phyloP scores from a whole-genome alignment of 1,140 invertebrate genomes.

The Pachypsylla venusta region DNA sequence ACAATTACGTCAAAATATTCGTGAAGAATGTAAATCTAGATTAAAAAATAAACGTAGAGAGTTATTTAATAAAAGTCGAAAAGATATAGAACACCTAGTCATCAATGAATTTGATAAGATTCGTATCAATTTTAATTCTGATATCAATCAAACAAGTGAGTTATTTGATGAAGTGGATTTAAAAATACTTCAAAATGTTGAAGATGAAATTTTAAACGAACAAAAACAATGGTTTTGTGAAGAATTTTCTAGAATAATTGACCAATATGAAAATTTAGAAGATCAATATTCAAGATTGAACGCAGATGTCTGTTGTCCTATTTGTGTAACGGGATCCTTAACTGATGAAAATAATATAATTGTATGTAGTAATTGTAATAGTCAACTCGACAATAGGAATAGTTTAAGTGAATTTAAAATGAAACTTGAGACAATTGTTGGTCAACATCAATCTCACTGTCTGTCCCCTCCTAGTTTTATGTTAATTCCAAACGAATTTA shows the following conservation, averaged over 20 bases:
- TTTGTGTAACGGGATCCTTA: background rate
- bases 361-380: background rate
- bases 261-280: constrained; percentile 1
- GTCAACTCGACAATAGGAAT: background rate
- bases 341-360: background rate
- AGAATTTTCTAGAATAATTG: background rate
- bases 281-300: constrained; percentile 1
- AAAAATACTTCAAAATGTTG: background rate
- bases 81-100: background rate
- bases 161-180: constrained; percentile 1
- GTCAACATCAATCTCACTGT: background rate
- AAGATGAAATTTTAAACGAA: background rate
- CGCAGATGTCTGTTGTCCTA: background rate
- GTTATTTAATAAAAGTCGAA: constrained; percentile 5
- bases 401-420: background rate
- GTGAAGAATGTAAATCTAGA: background rate
- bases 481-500: constrained; percentile 1
- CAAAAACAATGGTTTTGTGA: background rate
- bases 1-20: background rate
- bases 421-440: background rate
- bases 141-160: background rate
- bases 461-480: background rate
- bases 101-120: background rate
- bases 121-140: background rate
- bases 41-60: background rate